Evolutionary conservation across 1,140 invertebrate genomes (phyloP).

Genomic region (Thaumatotibia leucotreta): DNA sequence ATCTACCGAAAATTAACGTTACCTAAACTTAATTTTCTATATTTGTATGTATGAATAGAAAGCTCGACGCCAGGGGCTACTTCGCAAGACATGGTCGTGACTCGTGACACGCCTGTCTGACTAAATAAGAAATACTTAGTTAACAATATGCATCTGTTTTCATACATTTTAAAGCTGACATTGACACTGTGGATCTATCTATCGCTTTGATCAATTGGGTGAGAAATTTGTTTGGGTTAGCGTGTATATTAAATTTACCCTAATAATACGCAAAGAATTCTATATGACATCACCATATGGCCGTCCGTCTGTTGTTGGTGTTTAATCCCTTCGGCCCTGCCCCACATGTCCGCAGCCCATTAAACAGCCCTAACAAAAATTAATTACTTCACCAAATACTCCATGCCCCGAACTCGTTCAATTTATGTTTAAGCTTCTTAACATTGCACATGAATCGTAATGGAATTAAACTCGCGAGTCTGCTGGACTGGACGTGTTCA

Average conservation of each 20-base stretch:
- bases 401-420: conserved; percentile 41
- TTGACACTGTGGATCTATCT: too few relatives aligned
- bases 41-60: too few relatives aligned
- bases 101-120: too few relatives aligned
- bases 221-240: background rate
- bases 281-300: conserved; percentile 35
- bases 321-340: conserved; percentile 27
- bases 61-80: too few relatives aligned
- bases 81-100: too few relatives aligned
- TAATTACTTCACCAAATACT: conserved; percentile 64
- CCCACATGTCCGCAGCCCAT: conserved; percentile 57
- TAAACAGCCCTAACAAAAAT: conserved; percentile 58
- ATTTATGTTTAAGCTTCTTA: conserved; percentile 36
- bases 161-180: too few relatives aligned
- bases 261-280: background rate
- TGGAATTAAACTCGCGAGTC: conserved; percentile 25
- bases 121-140: too few relatives aligned
- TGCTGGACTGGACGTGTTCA: background rate
- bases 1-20: too few relatives aligned
- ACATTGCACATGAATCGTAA: conserved; percentile 20
- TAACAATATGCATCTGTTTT: too few relatives aligned
- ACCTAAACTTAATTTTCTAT: too few relatives aligned
- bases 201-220: too few relatives aligned
- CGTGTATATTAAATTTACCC: conserved; percentile 4
- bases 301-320: conserved; percentile 24